A percentile compares a stretch with the other conserved stretches of the same genome.
phyloP scores from a whole-genome alignment of 2,888 invertebrate genomes.

The Ashinkailepas kermadecensis region DNA sequence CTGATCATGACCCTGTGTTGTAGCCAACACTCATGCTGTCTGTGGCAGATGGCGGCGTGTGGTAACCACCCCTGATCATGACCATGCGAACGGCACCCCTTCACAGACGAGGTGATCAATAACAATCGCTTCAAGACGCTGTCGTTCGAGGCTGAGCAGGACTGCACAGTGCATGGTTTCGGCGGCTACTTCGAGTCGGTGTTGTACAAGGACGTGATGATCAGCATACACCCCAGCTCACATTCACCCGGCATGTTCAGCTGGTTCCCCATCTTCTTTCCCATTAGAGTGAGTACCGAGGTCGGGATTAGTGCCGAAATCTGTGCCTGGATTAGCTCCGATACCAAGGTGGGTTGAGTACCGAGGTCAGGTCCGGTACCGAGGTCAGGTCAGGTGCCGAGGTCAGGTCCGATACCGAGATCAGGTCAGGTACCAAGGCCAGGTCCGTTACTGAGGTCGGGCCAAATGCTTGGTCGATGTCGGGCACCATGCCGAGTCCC shows the following conservation, averaged over 20 bases:
- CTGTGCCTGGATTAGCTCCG: no score
- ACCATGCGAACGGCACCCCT: conserved; percentile 34
- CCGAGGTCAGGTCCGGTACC: no score
- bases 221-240: conserved; percentile 84
- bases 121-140: conserved; percentile 65
- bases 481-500: no score
- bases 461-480: no score
- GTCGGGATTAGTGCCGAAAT: neutral
- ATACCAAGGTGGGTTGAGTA: no score
- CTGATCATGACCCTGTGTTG: no score
- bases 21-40: no score
- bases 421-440: no score
- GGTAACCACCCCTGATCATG: conserved; percentile 26
- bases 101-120: conserved; percentile 48
- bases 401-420: no score
- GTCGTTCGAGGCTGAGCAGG: conserved; percentile 60
- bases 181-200: conserved; percentile 90
- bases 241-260: conserved; percentile 87
- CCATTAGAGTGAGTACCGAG: conserved; percentile 58
- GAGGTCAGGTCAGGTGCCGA: no score
- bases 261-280: conserved; percentile 97
- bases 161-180: conserved; percentile 84
- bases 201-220: conserved; percentile 70
- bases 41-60: no score
- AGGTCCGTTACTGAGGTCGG: no score